Conservation (phyloP, 2,888 invertebrate genomes). For the Ceriagrion tenellum region DNA sequence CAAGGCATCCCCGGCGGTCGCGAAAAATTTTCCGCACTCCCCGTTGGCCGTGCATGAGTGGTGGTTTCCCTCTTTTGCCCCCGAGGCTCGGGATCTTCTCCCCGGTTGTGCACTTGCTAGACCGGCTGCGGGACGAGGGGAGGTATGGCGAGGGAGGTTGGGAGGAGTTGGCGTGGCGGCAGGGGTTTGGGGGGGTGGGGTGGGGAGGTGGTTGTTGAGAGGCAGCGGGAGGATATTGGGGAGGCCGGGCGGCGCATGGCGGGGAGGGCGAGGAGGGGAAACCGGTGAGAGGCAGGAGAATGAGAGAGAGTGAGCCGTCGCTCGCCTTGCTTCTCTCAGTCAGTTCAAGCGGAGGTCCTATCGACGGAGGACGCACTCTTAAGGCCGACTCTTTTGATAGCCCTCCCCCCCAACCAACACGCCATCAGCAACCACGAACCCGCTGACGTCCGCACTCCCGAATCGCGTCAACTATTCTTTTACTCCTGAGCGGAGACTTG, state of each 20-base stretch:
- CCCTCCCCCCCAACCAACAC: background rate
- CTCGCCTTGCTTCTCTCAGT: conserved; percentile 36
- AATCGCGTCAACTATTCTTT: too few relatives aligned
- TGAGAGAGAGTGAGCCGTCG: conserved; percentile 44
- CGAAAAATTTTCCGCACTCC: background rate
- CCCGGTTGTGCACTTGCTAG: background rate
- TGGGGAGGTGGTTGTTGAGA: background rate
- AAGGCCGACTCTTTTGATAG: conserved; percentile 39
- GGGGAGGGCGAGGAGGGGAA: background rate
- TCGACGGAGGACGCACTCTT: conserved; percentile 31
- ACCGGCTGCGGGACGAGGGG: background rate
- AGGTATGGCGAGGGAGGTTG: background rate
- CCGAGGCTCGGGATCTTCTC: background rate
- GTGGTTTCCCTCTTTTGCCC: background rate
- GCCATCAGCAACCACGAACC: background rate
- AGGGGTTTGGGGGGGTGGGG: background rate
- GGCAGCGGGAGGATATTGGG: conserved; percentile 11
- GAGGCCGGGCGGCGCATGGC: background rate
- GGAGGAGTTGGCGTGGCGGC: background rate
- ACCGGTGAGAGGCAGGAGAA: background rate
- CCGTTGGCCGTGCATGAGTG: background rate
- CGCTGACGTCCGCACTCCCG: background rate
- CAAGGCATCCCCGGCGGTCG: too few relatives aligned
- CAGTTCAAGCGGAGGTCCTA: conserved; percentile 58
- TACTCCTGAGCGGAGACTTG: background rate